Conservation (phyloP, 1,140 invertebrate species). For the Drosophila neocordata region DNA sequence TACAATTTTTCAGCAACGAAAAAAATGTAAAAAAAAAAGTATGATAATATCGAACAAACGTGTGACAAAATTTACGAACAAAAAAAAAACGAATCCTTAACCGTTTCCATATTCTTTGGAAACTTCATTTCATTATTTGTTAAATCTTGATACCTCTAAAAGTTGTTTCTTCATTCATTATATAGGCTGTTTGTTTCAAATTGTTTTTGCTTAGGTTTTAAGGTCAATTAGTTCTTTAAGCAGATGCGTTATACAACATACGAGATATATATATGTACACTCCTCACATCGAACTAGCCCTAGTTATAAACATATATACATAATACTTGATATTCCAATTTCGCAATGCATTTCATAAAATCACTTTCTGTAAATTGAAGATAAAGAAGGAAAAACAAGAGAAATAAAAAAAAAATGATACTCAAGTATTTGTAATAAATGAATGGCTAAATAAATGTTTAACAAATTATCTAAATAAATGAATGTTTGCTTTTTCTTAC, state of each 20-base stretch:
- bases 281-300: slow-evolving; percentile 50
- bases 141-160: slow-evolving; percentile 70
- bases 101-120: background rate
- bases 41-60: slow-evolving; percentile 31
- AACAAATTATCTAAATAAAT: slow-evolving; percentile 43
- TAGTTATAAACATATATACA: slow-evolving; percentile 42
- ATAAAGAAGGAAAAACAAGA: slow-evolving; percentile 25
- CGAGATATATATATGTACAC: slow-evolving; percentile 33
- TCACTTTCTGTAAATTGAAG: slow-evolving; percentile 34
- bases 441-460: slow-evolving; percentile 73
- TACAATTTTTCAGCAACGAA: slow-evolving; percentile 31
- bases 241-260: slow-evolving; percentile 71
- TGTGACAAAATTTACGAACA: slow-evolving; percentile 73
- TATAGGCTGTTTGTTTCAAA: slow-evolving; percentile 79
- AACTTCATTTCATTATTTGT: slow-evolving; percentile 33
- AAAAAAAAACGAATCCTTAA: slow-evolving; percentile 27
- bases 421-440: slow-evolving; percentile 71
- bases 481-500: slow-evolving; percentile 1
- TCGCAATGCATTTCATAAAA: slow-evolving; percentile 60
- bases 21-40: background rate
- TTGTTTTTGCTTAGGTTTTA: slow-evolving; percentile 72
- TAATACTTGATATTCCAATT: slow-evolving; percentile 38
- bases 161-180: slow-evolving; percentile 54
- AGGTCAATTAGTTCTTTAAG: slow-evolving; percentile 65
- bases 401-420: slow-evolving; percentile 54